Evolutionary conservation across 2,113 vertebrate genomes (phyloP).

Genomic region (Cyprinodon tularosa): DNA sequence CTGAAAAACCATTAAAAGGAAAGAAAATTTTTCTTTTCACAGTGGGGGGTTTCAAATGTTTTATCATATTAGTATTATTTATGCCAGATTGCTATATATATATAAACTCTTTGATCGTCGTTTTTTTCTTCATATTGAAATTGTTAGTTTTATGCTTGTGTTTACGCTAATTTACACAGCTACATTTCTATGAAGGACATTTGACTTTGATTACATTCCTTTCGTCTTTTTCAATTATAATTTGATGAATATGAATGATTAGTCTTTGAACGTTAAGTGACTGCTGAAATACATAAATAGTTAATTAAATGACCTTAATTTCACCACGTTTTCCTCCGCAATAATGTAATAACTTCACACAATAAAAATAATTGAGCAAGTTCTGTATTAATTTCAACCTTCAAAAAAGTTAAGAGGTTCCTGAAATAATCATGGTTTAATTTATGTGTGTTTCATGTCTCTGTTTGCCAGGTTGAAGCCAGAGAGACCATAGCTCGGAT

Average conservation of each 20-base stretch:
- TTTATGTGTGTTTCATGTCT: constrained; percentile 1
- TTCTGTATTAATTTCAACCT: constrained; percentile 1
- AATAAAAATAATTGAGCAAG: background rate
- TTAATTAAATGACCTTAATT: background rate
- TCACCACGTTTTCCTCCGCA: background rate
- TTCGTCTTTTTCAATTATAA: background rate
- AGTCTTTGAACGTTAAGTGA: background rate
- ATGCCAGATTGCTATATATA: constrained; percentile 8
- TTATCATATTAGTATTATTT: background rate
- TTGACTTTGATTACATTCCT: constrained; percentile 6
- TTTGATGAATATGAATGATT: background rate
- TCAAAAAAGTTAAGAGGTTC: background rate
- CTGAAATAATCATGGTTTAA: background rate
- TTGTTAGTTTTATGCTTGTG: constrained; percentile 23
- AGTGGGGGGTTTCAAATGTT: background rate
- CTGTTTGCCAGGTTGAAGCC: constrained; percentile 84
- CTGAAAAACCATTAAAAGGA: background rate
- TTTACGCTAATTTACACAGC: constrained; percentile 3
- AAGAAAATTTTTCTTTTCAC: background rate
- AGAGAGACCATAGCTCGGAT: constrained; percentile 85
- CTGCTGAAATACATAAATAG: background rate
- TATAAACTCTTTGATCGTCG: constrained; percentile 1
- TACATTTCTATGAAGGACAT: constrained; percentile 18
- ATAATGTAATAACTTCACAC: background rate
- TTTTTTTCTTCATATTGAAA: background rate